Base-by-base conservation (phyloP, 1,140 invertebrate genomes). In the Psilanteris sp. region DNA sequence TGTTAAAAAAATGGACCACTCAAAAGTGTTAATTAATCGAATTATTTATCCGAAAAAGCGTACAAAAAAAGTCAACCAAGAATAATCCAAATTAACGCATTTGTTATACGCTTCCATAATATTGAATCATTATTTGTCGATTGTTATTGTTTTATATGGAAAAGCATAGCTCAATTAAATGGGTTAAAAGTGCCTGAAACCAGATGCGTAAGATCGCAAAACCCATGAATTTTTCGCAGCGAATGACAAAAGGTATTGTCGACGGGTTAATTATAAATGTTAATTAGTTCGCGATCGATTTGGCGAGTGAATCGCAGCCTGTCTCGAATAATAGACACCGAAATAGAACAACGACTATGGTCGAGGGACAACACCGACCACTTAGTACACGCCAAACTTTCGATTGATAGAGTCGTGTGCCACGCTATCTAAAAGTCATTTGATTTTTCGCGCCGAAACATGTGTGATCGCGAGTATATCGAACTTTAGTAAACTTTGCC, bases 251-350 rank as follows among this genome's bases (percentile, higher is more conserved):
- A 78, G 78, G 62, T 78, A 55, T 44, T 48, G 72, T 83, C 80
- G 84, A 61, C 48, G 66, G 77, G 79, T 87, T 87, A 88, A 87
- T 88, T 88, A 87, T 87, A 88, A 88, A 87, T 87, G 85, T 86
- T 87, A 88, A 88, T 88, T 86, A 87, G 87, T 87, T 64, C 87
- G 78, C 79, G 87, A 88, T 88, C 86, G 86, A 88, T 85, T 88
- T 88, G 87, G 87, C 87, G 77, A 75, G 83, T 84, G 83, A 85
- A 83, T 86, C 81, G 81, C 79, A 81, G 78, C 77, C 72, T 85
- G 79, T 84, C 80, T 83, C 80, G 80, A 87, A 87, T 87, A 86
- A 88, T 87, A 86, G 83, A 83, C 74, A 85, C 86, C 68, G 73
- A 87, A 88, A 87, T 88, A 88, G 87, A 86, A 83, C 77, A 52